Percentiles rank a stretch among this genome's conserved stretches.
These are phyloP conservation scores for Ceyx margarethae DNA, from an alignment of 2,113 vertebrate species.

Conservation along the genomic window DNA sequence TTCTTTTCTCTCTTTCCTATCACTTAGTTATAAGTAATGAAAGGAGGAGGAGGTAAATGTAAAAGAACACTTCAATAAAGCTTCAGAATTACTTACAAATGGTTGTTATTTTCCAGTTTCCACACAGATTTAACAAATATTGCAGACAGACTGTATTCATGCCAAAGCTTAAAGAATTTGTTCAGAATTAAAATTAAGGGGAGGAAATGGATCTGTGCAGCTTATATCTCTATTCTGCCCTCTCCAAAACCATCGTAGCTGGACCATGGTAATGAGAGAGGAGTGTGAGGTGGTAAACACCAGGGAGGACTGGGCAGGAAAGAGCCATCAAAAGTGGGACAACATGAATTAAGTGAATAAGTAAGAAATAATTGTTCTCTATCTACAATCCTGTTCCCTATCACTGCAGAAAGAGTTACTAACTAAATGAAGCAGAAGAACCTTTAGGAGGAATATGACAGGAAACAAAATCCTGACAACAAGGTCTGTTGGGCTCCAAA, in stretches of 20 bases:
- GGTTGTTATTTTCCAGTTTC: not conserved
- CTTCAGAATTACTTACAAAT: not conserved
- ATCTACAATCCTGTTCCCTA: conserved; percentile 26
- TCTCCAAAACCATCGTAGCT: not conserved
- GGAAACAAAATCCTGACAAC: not conserved
- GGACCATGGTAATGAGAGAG: rapidly evolving
- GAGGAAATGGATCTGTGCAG: not conserved
- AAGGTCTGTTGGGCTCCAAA: not conserved
- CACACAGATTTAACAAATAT: not conserved
- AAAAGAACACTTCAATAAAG: not conserved
- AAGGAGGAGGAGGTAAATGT: not conserved
- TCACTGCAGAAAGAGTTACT: conserved; percentile 12
- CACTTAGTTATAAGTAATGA: not conserved
- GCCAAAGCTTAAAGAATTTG: not conserved
- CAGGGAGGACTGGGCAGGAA: not conserved
- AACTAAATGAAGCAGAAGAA: conserved; percentile 49
- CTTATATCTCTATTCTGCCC: not conserved
- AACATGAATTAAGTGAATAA: not conserved
- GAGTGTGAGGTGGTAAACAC: not conserved
- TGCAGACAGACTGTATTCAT: rapidly evolving
- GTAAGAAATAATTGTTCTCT: not conserved
- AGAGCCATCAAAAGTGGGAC: not conserved
- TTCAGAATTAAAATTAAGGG: not conserved
- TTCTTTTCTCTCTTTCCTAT: not conserved
- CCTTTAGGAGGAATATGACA: conserved; percentile 14